A percentile compares a stretch with the other conserved stretches of the same genome.
phyloP scores from a whole-genome alignment of 2,888 invertebrate genomes.

The Caenorhabditis uteleia region DNA sequence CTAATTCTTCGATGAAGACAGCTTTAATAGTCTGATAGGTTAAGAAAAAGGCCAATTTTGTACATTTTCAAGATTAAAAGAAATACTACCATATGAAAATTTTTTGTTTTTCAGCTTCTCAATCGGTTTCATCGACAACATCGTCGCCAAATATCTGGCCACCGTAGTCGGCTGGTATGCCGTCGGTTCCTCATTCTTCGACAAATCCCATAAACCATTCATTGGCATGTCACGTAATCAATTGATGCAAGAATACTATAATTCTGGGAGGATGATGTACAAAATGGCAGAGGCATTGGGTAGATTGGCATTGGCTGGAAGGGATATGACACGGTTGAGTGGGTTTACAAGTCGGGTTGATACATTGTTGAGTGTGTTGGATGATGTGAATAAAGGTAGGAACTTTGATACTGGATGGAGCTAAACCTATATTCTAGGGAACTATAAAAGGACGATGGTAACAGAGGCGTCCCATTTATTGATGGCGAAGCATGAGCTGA shows the following conservation, averaged over 20 bases:
- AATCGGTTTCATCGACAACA: constrained; percentile 94
- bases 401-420: constrained; percentile 58
- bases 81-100: too few relatives aligned
- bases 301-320: constrained; percentile 87
- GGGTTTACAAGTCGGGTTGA: constrained; percentile 93
- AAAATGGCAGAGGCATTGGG: constrained; percentile 97
- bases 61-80: too few relatives aligned
- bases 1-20: too few relatives aligned
- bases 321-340: constrained; percentile 90
- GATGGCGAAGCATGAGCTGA: constrained; percentile 2
- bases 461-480: constrained; percentile 16
- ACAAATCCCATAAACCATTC: constrained; percentile 78
- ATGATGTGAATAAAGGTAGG: constrained; percentile 76
- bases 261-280: constrained; percentile 92
- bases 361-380: constrained; percentile 83
- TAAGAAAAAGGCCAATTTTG: too few relatives aligned
- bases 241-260: constrained; percentile 90
- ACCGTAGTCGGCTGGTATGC: constrained; percentile 87
- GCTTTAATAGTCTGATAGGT: too few relatives aligned
- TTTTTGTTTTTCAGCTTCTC: constrained; percentile 59
- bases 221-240: constrained; percentile 82
- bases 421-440: constrained; percentile 73
- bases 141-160: constrained; percentile 93
- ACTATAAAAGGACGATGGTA: constrained; percentile 51
- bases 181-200: constrained; percentile 86